These are phyloP conservation scores for Abrostola triplasia DNA, from an alignment of 2,888 invertebrate genomes.

Conservation along the genomic window DNA sequence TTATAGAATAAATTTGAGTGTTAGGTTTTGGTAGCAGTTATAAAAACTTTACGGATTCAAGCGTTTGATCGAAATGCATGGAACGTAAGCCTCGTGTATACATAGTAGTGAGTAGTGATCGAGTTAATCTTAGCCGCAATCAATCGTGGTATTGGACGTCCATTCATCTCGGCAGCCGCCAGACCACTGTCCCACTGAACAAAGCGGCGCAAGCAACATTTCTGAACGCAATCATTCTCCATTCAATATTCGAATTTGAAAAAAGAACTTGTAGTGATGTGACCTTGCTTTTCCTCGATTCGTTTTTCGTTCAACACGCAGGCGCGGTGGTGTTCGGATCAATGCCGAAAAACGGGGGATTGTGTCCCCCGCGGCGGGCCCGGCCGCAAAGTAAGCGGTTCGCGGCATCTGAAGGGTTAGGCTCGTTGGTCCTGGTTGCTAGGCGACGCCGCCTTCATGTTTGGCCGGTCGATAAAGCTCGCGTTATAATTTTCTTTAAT, in stretches of 20 bases:
- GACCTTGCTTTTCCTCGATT: slow-evolving; percentile 85
- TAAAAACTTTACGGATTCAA: not conserved
- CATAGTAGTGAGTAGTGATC: slow-evolving; percentile 12
- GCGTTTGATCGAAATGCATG: not conserved
- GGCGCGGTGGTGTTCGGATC: slow-evolving; percentile 84
- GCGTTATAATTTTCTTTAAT: slow-evolving; percentile 85
- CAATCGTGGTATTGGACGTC: slow-evolving; percentile 42
- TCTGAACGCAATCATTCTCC: slow-evolving; percentile 80
- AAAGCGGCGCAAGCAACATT: slow-evolving; percentile 72
- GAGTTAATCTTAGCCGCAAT: slow-evolving; percentile 31
- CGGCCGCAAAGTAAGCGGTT: slow-evolving; percentile 82
- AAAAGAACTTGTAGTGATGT: slow-evolving; percentile 86
- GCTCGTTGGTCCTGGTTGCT: slow-evolving; percentile 77
- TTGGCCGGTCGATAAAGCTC: slow-evolving; percentile 78
- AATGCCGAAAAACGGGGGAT: slow-evolving; percentile 86
- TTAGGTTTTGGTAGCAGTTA: not conserved
- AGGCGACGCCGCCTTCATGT: slow-evolving; percentile 80
- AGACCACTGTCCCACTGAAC: slow-evolving; percentile 73
- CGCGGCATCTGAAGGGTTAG: slow-evolving; percentile 86
- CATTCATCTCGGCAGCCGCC: slow-evolving; percentile 38
- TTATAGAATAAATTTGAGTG: too few relatives aligned
- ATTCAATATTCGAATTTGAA: slow-evolving; percentile 86
- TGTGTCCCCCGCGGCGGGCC: slow-evolving; percentile 72
- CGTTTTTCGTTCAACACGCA: slow-evolving; percentile 86
- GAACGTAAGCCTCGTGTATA: slow-evolving; percentile 2